Evolutionary conservation across 2,888 invertebrate genomes (phyloP).

Genomic region (Sesia apiformis): DNA sequence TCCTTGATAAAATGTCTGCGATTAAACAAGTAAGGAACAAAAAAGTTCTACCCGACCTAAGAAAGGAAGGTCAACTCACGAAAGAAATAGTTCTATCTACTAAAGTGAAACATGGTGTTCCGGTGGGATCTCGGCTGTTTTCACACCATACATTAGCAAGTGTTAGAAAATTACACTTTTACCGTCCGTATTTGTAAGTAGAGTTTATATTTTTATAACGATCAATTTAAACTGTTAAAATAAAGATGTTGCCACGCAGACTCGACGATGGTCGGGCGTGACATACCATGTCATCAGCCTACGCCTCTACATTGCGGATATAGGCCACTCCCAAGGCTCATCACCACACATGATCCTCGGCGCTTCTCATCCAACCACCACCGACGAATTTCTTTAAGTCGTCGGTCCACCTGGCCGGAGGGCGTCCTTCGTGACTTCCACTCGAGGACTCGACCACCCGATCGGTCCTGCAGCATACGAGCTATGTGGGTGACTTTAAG

Average conservation of each 20-base stretch:
- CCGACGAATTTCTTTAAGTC: no score
- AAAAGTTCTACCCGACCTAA: slow-evolving; percentile 52
- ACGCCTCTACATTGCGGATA: no score
- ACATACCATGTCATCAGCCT: neutral
- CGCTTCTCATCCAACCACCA: no score
- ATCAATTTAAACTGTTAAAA: neutral
- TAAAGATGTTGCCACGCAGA: no score
- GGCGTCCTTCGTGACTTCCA: no score
- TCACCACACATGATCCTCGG: no score
- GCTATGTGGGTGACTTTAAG: no score
- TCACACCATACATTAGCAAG: slow-evolving; percentile 77
- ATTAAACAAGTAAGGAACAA: slow-evolving; percentile 58
- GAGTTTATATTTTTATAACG: neutral
- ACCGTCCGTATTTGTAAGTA: slow-evolving; percentile 58
- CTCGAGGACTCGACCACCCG: no score
- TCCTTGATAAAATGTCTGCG: slow-evolving; percentile 25
- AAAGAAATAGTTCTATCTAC: slow-evolving; percentile 53
- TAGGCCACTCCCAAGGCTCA: no score
- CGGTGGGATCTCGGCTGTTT: slow-evolving; percentile 67
- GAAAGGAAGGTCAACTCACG: slow-evolving; percentile 50
- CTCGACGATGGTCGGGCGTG: no score
- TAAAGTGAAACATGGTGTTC: slow-evolving; percentile 47
- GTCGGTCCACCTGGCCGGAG: no score
- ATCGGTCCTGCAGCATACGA: no score
- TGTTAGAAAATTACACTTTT: slow-evolving; percentile 61